Conservation (phyloP, 2,888 invertebrate genomes). For the Drosophila barbarae region DNA sequence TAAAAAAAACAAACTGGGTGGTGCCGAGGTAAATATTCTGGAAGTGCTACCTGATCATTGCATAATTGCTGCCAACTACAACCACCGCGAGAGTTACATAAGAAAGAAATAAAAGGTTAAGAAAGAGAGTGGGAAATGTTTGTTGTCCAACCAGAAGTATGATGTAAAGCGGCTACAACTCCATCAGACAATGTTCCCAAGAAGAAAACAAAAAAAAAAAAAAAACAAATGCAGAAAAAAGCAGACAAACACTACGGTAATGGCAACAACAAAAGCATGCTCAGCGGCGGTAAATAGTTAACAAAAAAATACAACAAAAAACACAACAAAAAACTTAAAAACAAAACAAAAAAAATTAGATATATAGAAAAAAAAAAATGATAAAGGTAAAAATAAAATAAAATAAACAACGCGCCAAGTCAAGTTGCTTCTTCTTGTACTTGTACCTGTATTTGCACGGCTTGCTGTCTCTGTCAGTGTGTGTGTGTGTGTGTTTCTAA, state of each 20-base stretch:
- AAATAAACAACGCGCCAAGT: constrained; percentile 32
- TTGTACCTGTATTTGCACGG: constrained; percentile 28
- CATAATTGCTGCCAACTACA: constrained; percentile 59
- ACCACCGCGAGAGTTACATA: constrained; percentile 48
- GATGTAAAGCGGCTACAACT: constrained; percentile 41
- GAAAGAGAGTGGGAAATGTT: constrained; percentile 43
- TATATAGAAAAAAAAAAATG: constrained; percentile 18
- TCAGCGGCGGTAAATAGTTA: constrained; percentile 36
- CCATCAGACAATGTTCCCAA: constrained; percentile 28
- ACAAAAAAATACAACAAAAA: constrained; percentile 25
- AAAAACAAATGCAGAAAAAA: constrained; percentile 27
- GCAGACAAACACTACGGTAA: constrained; percentile 52
- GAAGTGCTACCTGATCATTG: constrained; percentile 49
- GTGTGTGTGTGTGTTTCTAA: constrained; percentile 14
- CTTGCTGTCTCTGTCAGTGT: constrained; percentile 2
- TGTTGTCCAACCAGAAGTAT: constrained; percentile 33
- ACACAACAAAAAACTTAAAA: constrained; percentile 16
- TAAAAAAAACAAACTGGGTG: constrained; percentile 9
- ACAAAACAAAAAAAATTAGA: constrained; percentile 27
- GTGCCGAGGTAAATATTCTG: constrained; percentile 33
- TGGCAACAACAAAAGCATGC: constrained; percentile 48
- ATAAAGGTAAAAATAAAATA: constrained; percentile 38
- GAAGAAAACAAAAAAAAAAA: constrained; percentile 24
- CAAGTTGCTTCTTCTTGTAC: constrained; percentile 34
- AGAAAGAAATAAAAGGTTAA: constrained; percentile 35